Percentiles rank a stretch among this genome's conserved stretches.
phyloP scores from a whole-genome alignment of 64 coral and sea anemone species.

The Orbicella faveolata region DNA sequence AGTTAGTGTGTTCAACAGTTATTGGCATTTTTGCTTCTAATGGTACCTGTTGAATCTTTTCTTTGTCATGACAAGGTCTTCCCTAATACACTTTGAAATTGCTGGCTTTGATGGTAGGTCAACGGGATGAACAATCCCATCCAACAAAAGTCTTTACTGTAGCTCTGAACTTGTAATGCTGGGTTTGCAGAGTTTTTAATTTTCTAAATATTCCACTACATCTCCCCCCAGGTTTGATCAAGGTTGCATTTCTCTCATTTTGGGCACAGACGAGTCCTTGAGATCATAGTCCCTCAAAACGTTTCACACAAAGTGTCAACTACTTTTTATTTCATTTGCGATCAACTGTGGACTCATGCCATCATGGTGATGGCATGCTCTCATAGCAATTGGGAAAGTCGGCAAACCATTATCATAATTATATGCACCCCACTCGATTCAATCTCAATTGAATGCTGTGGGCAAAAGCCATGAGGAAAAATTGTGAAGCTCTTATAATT shows the following conservation, averaged over 20 bases:
- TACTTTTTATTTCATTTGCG: too few species aligned
- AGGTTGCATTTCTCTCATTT: too few species aligned
- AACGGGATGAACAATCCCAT: slow-evolving; percentile 3
- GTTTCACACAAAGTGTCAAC: too few species aligned
- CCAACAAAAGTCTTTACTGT: neutral
- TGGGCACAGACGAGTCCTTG: too few species aligned
- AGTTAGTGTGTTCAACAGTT: neutral
- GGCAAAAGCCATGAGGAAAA: neutral
- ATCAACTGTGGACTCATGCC: too few species aligned
- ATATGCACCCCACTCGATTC: neutral
- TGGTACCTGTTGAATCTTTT: neutral
- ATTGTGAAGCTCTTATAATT: too few species aligned
- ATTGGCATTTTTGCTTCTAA: neutral
- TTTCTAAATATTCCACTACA: neutral
- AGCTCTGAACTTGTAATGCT: neutral
- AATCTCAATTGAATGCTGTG: neutral
- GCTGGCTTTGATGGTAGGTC: slow-evolving; percentile 5
- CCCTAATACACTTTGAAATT: neutral
- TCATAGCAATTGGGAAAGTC: neutral
- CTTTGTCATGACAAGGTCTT: slow-evolving; percentile 1
- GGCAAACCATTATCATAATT: neutral
- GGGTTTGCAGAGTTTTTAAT: slow-evolving; percentile 17
- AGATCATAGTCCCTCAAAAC: too few species aligned
- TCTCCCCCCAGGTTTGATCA: too few species aligned
- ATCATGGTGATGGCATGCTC: neutral